Evolutionary conservation across 2,888 invertebrate genomes (phyloP).

Genomic region (Sminthurinus aureus): DNA sequence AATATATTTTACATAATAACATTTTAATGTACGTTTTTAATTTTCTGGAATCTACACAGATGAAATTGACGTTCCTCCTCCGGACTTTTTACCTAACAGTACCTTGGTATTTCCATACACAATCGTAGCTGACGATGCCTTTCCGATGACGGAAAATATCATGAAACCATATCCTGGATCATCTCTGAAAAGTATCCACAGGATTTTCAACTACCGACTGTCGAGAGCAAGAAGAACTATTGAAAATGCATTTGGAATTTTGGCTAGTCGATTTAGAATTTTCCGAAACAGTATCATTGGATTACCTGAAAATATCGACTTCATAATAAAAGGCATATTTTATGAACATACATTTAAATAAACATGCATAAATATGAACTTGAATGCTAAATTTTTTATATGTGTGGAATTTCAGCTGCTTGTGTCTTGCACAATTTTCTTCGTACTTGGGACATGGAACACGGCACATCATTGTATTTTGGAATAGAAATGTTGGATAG

Average conservation of each 20-base stretch:
- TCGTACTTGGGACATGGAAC: conserved; percentile 27
- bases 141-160: conserved; percentile 42
- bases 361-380: too few species aligned
- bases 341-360: too few species aligned
- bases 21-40: too few species aligned
- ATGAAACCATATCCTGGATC: conserved; percentile 49
- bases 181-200: background rate
- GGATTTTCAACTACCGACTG: conserved; percentile 50
- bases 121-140: conserved; percentile 49
- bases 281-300: conserved; percentile 19
- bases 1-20: background rate
- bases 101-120: conserved; percentile 23
- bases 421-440: conserved; percentile 37
- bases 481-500: background rate
- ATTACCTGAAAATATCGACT: conserved; percentile 30
- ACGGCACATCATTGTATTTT: background rate
- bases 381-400: too few species aligned
- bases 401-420: background rate
- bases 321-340: conserved; percentile 28
- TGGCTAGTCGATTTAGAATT: conserved; percentile 16
- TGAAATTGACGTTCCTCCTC: conserved; percentile 10
- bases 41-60: background rate
- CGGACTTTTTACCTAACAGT: conserved; percentile 20
- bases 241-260: conserved; percentile 53
- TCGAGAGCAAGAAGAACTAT: conserved; percentile 47